phyloP scores from a whole-genome alignment of 1,140 invertebrate genomes.

The Apis laboriosa region DNA sequence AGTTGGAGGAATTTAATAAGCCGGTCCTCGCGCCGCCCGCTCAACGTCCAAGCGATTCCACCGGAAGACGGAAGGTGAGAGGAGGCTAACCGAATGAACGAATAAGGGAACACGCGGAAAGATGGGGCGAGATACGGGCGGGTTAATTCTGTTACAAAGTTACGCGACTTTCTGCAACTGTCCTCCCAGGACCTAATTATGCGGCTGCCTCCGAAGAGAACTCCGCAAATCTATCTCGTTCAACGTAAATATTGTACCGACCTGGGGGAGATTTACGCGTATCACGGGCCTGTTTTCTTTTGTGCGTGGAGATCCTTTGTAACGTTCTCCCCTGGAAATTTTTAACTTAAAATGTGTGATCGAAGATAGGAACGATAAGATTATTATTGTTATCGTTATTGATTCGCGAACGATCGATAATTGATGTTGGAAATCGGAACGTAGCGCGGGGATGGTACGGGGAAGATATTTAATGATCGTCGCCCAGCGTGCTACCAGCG shows the following conservation, averaged over 20 bases:
- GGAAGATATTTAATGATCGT: slow-evolving; percentile 31
- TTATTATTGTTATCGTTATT: background rate
- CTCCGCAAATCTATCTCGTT: slow-evolving; percentile 30
- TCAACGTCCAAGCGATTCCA: slow-evolving; percentile 17
- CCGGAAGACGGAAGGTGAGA: no score
- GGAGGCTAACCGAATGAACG: background rate
- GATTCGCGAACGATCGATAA: slow-evolving; percentile 7
- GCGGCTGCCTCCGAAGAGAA: slow-evolving; percentile 29
- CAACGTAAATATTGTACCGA: slow-evolving; percentile 39
- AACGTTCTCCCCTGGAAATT: no score
- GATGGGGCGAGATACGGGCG: slow-evolving; percentile 35
- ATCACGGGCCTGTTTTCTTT: background rate
- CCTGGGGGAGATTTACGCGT: slow-evolving; percentile 6
- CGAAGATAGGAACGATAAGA: no score
- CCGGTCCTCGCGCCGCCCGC: slow-evolving; percentile 17
- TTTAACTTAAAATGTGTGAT: no score
- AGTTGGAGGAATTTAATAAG: slow-evolving; percentile 71
- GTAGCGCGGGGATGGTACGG: background rate
- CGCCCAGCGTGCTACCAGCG: background rate
- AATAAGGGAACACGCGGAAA: background rate
- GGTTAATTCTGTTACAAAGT: slow-evolving; percentile 45
- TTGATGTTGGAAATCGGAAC: background rate
- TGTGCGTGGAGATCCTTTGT: no score
- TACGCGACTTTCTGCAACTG: slow-evolving; percentile 36
- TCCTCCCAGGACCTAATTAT: slow-evolving; percentile 54